Percentiles rank a stretch among this genome's conserved stretches.
Evolutionary conservation across 2,797 vertebrate genomes (phyloP).

Genomic region (Argyrosomus regius): DNA sequence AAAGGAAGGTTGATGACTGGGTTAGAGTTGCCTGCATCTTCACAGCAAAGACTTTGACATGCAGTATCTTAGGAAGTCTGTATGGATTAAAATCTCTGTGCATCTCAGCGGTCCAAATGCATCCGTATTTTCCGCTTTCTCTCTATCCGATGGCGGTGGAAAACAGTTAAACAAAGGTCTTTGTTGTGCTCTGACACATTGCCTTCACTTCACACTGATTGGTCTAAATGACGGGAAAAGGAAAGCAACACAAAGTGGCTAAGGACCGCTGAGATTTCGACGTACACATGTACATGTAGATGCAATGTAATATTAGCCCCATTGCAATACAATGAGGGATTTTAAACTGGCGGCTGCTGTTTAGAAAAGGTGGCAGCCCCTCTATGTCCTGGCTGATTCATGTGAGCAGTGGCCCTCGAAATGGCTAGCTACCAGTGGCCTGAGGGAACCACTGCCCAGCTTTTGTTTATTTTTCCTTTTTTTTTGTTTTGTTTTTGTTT

Average conservation of each 20-base stretch:
- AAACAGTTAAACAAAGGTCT: slow-evolving; percentile 9
- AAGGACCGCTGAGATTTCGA: slow-evolving; percentile 58
- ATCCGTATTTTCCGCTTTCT: background rate
- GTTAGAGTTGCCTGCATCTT: slow-evolving; percentile 69
- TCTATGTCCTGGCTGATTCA: slow-evolving; percentile 70
- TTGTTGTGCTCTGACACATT: background rate
- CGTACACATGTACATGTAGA: slow-evolving; percentile 70
- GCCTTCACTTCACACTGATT: slow-evolving; percentile 30
- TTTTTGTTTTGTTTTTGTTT: slow-evolving; percentile 46
- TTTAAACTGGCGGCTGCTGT: slow-evolving; percentile 79
- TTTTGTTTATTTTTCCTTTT: slow-evolving; percentile 41
- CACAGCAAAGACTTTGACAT: slow-evolving; percentile 58
- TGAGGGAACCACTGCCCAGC: slow-evolving; percentile 71
- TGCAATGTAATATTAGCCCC: slow-evolving; percentile 70
- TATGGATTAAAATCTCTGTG: slow-evolving; percentile 64
- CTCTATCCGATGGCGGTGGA: slow-evolving; percentile 5
- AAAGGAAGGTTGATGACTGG: slow-evolving; percentile 37
- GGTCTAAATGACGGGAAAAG: slow-evolving; percentile 11
- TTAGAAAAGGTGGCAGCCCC: slow-evolving; percentile 53
- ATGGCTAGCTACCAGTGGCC: slow-evolving; percentile 65
- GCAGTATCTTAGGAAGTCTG: slow-evolving; percentile 55
- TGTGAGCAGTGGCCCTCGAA: slow-evolving; percentile 71
- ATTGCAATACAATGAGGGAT: slow-evolving; percentile 77
- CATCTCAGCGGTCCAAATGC: slow-evolving; percentile 46
- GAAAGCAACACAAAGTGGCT: slow-evolving; percentile 23